Conservation (phyloP, 2,797 vertebrate species). For the Saguinus oedipus region DNA sequence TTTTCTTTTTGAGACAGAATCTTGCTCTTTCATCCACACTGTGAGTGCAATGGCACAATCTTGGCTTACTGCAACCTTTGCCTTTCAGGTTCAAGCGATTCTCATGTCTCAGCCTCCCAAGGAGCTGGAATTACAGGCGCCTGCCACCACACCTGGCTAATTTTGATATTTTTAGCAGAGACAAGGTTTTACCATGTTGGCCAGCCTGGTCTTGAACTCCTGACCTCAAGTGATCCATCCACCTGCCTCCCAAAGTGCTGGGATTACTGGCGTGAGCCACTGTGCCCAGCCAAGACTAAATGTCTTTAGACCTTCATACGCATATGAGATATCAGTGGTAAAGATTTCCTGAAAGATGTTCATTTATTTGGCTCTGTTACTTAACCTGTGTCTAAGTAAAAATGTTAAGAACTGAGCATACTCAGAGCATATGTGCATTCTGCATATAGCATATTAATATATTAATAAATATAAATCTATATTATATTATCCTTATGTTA, state of each 20-base stretch:
- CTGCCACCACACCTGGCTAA: not conserved
- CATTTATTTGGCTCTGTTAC: not conserved
- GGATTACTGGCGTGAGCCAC: not conserved
- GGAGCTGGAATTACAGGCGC: not conserved
- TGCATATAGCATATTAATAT: not conserved
- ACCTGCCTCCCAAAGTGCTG: not conserved
- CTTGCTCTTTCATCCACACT: not conserved
- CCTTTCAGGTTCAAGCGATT: not conserved
- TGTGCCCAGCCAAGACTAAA: not conserved
- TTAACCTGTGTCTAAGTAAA: not conserved
- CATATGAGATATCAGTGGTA: not conserved
- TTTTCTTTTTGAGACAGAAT: not conserved
- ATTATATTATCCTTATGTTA: not conserved
- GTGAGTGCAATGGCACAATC: not conserved
- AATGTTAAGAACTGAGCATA: not conserved
- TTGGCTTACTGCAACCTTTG: not conserved
- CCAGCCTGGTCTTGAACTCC: not conserved
- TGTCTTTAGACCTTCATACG: not conserved
- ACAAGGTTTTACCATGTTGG: not conserved
- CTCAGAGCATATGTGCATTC: not conserved
- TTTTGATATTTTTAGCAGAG: not conserved
- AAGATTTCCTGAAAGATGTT: not conserved
- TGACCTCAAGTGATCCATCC: not conserved
- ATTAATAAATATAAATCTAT: slow-evolving; percentile 13
- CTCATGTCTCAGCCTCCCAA: not conserved